Percentiles rank a stretch among this genome's conserved stretches.
Evolutionary conservation across 2,888 invertebrate genomes (phyloP).

Genomic region (Scaptomyza cyrtandrae): DNA sequence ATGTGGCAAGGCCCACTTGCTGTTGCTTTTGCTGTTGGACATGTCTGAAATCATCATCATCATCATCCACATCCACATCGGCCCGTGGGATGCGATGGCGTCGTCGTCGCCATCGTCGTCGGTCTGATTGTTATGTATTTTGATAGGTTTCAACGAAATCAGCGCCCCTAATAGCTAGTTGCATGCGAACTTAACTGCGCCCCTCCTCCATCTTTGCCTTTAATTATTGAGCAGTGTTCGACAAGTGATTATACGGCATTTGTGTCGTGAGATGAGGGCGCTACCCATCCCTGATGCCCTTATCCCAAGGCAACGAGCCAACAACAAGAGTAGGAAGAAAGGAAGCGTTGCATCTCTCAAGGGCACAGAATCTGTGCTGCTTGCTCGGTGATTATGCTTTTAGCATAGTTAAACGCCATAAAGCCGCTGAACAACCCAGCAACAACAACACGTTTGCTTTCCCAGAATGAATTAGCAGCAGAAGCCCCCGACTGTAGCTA

Average conservation of each 20-base stretch:
- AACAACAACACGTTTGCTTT: constrained; percentile 31
- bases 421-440: constrained; percentile 23
- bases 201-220: constrained; percentile 26
- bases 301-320: constrained; percentile 4
- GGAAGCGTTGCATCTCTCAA: constrained; percentile 45
- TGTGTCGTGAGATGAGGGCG: constrained; percentile 71
- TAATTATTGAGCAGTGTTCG: constrained; percentile 81
- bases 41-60: constrained; percentile 74
- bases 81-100: constrained; percentile 36
- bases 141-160: constrained; percentile 81
- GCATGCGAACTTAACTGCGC: constrained; percentile 60
- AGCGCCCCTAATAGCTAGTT: constrained; percentile 70
- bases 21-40: constrained; percentile 41
- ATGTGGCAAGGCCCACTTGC: constrained; percentile 53
- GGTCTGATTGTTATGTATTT: constrained; percentile 76
- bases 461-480: constrained; percentile 60
- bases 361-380: constrained; percentile 59
- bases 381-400: constrained; percentile 58
- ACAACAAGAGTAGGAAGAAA: background rate
- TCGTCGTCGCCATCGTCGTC: constrained; percentile 11
- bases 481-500: background rate
- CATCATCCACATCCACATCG: constrained; percentile 76
- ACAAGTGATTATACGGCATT: constrained; percentile 80
- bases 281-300: constrained; percentile 30
- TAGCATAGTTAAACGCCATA: constrained; percentile 59